Percentiles rank a stretch among this genome's conserved stretches.
Conservation (phyloP, 1,140 invertebrate genomes). For the Bombus pascuorum region DNA sequence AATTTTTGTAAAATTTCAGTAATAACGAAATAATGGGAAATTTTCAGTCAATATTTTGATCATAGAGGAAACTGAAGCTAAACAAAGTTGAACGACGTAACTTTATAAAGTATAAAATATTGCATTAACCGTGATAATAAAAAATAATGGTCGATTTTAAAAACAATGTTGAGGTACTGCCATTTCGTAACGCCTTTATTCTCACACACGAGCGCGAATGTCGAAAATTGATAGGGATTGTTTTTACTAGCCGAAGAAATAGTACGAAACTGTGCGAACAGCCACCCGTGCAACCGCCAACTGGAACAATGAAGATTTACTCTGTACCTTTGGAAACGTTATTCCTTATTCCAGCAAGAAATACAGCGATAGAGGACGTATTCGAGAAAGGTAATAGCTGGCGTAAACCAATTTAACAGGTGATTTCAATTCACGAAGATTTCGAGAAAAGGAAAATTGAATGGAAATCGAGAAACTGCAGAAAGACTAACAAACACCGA, state of each 20-base stretch:
- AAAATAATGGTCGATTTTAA: background rate
- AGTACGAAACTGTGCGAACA: constrained; percentile 9
- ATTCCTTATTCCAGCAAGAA: background rate
- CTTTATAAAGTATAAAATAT: background rate
- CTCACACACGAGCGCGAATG: too few relatives aligned
- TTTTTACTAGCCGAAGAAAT: constrained; percentile 8
- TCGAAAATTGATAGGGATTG: constrained; percentile 6
- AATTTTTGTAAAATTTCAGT: too few relatives aligned
- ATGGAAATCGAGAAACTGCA: background rate
- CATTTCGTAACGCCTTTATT: background rate
- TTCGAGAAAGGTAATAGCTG: background rate
- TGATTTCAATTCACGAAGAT: constrained; percentile 18
- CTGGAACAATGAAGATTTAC: constrained; percentile 24
- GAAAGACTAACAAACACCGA: background rate
- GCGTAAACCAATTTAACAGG: background rate
- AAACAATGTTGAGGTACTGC: background rate
- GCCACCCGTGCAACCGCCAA: too few relatives aligned
- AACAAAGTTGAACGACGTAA: background rate
- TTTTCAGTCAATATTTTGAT: background rate
- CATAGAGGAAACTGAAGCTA: too few relatives aligned
- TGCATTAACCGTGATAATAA: background rate
- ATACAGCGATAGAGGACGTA: background rate
- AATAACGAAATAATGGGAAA: background rate
- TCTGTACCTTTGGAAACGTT: constrained; percentile 10
- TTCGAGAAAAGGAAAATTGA: background rate